Base-by-base conservation (phyloP, 2,113 vertebrate species). In the Anthoscopus minutus region DNA sequence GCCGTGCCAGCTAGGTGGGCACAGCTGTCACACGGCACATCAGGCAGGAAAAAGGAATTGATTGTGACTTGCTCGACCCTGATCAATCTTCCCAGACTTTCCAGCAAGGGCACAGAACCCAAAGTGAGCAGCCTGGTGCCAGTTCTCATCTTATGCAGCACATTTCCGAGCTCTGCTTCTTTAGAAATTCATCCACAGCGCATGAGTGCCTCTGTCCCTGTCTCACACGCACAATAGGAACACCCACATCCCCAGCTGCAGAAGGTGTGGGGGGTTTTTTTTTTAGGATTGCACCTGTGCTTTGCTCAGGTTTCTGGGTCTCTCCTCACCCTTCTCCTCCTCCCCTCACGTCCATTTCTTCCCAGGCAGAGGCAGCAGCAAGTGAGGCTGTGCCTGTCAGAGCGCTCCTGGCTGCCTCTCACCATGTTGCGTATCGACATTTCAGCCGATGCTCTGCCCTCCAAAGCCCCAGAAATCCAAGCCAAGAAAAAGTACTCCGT, bases 391-490 rank as follows among this genome's bases (percentile, higher is more conserved):
- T 72, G 86, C 88, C 84, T 70, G 65, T 66, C 88, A 81, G 86
- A 87, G 88, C 13, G 30, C 72, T 89, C 72, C 78, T 18, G 65
- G 74, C 87, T 85, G 57, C 66, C 48, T 77, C 76, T 94, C 87
- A 87, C 89, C 93, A 95, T 89, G 91, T 67, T 95, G 81, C 81
- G 69, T 69, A 69, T 79, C 57, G 47, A 95, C 88, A 95, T 95
- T 92, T 86, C 88, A 81, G 79, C 53, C 83, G 65, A 76, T 37
- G 66, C 81, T 86, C 64, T 92, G 71, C 80, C 82, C 92, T 95
- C 82, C 82, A 86, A 92, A 73, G 54, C 27, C 82, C 81, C 64
- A 70, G 60, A 71, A 78, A 94, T 30, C 42, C 51, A 20, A 93
- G 60, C 91, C 89, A 84, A 95, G 86, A n/a, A 82, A n/a, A 86